Evolutionary conservation across 2,113 vertebrate genomes (phyloP), one percentile per base, ranked within the genome.

Genomic region (Zosterops lateralis): DNA sequence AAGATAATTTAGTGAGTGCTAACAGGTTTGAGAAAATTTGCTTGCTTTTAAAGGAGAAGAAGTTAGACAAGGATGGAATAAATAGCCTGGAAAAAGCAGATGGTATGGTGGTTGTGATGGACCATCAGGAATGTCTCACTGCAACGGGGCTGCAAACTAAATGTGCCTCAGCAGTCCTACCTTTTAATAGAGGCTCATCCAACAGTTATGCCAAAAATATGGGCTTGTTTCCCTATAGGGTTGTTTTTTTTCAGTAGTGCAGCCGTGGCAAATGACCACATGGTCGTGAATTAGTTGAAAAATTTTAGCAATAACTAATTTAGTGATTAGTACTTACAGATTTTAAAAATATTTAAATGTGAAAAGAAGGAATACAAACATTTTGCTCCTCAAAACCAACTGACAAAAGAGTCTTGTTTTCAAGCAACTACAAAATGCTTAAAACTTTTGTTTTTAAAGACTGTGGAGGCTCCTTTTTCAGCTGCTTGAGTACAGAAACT

Each of bases 21-120:
- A 93, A 54, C 28, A 71, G 26, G n/a, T 48, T 88, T 67, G 62
- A 68, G 80, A 91, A 94, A 95, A 84, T 8, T 3, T n/a, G 19
- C 61, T 88, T 79, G 56, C 82, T 92, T 94, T 83, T 83, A 57
- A 94, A 76, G 61, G 81, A 62, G 67, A 92, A 87, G 47, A 86
- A 48, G 65, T 80, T 87, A 78, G 89, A 71, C 61, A 91, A 81
- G 90, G 64, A 65, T 68, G 84, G 47, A 96, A 86, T 85, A 90
- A 95, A 95, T 65, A 91, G 79, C 82, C 79, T 83, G 60, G 60
- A 89, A 95, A 94, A 94, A 95, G 73, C 93, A 96, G 92, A 93
- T 95, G 92, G 93, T 79, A 45, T n/a, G 58, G 86, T 92, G 72
- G 79, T 68, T 95, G 60, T 72, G 87, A 94, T 72, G 79, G 90